Percentiles rank a stretch among this genome's conserved stretches.
Evolutionary conservation across 2,113 vertebrate genomes (phyloP).

Genomic region (Boleophthalmus pectinirostris): DNA sequence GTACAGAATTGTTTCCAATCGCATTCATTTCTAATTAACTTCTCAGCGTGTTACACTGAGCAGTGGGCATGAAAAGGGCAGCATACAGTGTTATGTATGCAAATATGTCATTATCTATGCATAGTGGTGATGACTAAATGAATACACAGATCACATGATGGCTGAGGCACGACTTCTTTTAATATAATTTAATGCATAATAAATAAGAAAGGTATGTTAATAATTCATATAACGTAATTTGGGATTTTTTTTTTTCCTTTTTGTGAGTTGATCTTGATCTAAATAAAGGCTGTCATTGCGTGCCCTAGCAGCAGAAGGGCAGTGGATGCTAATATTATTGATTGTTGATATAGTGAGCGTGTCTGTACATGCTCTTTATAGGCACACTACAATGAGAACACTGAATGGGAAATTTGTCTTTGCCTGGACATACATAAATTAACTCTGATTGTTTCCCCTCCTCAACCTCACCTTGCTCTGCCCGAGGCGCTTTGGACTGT

Average conservation of each 20-base stretch:
- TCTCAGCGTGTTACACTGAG: not conserved
- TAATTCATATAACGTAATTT: not conserved
- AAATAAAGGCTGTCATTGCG: slow-evolving; percentile 2
- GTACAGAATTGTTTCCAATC: not conserved
- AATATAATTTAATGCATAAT: not conserved
- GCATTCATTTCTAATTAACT: not conserved
- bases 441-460: slow-evolving; percentile 6
- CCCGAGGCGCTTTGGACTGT: slow-evolving; percentile 18
- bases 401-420: slow-evolving; percentile 5
- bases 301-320: not conserved
- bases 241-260: too few relatives aligned
- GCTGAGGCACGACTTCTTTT: not conserved
- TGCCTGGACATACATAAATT: slow-evolving; percentile 17
- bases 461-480: slow-evolving; percentile 32
- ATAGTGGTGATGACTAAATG: not conserved
- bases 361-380: not conserved
- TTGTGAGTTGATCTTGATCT: not conserved
- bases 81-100: not conserved
- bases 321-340: slow-evolving; percentile 5
- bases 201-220: not conserved
- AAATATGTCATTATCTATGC: slow-evolving; percentile 6
- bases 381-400: slow-evolving; percentile 9
- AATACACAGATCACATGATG: not conserved
- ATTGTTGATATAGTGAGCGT: slow-evolving; percentile 4
- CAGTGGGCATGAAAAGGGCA: not conserved